These are phyloP conservation scores for Drosophila paranaensis DNA, from an alignment of 2,888 invertebrate genomes.

Conservation along the genomic window DNA sequence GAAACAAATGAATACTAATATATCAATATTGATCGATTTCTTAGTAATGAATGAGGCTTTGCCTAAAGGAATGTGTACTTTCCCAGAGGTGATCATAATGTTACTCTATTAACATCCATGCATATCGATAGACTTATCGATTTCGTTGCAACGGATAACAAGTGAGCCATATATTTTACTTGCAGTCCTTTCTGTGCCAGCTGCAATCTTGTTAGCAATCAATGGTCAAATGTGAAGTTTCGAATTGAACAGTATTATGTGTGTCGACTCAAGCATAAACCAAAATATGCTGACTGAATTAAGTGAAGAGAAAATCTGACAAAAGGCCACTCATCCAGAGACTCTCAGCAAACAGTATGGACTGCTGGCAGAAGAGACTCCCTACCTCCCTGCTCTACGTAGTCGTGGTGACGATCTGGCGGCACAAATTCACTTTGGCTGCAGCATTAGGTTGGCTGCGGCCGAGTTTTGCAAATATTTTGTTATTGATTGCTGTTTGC, in stretches of 20 bases:
- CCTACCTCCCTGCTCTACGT: not conserved
- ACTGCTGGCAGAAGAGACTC: not conserved
- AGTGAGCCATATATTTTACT: no score
- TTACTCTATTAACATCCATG: no score
- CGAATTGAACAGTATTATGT: not conserved
- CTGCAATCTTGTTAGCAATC: not conserved
- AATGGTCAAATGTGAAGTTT: not conserved
- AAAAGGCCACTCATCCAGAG: not conserved
- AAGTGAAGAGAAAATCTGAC: not conserved
- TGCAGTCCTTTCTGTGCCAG: no score
- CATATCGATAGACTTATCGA: no score
- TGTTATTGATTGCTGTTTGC: slow-evolving; percentile 7
- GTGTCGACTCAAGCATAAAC: not conserved
- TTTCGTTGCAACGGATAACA: no score
- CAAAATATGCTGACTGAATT: not conserved
- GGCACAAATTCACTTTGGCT: not conserved
- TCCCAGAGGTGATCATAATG: no score
- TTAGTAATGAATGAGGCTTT: no score
- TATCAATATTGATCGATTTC: no score
- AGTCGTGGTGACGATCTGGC: not conserved
- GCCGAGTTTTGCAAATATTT: not conserved
- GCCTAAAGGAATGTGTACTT: no score
- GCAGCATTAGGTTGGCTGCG: slow-evolving; percentile 8
- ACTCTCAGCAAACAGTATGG: not conserved
- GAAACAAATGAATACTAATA: no score